phyloP scores from a whole-genome alignment of 2,888 invertebrate genomes.

The Congeria kusceri region DNA sequence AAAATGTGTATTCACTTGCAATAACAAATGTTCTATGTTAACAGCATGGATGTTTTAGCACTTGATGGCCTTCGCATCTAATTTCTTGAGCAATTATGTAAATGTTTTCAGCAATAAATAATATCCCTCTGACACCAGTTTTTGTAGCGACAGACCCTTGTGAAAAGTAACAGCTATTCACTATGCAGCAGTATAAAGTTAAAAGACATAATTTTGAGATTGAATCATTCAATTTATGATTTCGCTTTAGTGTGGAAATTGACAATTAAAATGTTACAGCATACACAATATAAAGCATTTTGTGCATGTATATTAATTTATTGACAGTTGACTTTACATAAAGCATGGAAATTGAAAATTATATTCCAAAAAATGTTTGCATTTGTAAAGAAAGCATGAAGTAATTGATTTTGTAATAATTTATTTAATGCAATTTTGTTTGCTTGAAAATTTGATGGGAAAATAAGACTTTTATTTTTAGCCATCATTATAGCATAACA shows the following conservation, averaged over 20 bases:
- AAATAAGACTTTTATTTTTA: no score
- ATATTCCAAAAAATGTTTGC: no score
- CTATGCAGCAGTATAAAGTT: constrained; percentile 14
- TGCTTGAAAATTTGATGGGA: no score
- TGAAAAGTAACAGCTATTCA: constrained; percentile 15
- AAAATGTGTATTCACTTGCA: no score
- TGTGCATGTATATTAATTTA: constrained; percentile 6
- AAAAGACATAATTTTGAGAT: constrained; percentile 30
- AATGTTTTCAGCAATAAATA: constrained; percentile 45
- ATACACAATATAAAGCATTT: constrained; percentile 22
- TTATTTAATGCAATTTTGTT: no score
- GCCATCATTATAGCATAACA: no score
- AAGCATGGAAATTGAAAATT: no score
- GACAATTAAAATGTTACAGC: constrained; percentile 50
- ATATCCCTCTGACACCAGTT: constrained; percentile 33
- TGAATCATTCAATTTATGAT: constrained; percentile 48
- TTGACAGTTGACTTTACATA: no score
- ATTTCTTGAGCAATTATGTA: constrained; percentile 53
- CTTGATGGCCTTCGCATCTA: not conserved
- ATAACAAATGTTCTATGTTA: no score
- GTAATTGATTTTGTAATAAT: no score
- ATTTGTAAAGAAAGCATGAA: no score
- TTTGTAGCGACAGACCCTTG: constrained; percentile 11
- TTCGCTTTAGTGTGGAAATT: constrained; percentile 40
- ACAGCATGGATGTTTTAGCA: no score